Base-by-base conservation (phyloP, 2,888 invertebrate genomes). In the Amiota mariae region DNA sequence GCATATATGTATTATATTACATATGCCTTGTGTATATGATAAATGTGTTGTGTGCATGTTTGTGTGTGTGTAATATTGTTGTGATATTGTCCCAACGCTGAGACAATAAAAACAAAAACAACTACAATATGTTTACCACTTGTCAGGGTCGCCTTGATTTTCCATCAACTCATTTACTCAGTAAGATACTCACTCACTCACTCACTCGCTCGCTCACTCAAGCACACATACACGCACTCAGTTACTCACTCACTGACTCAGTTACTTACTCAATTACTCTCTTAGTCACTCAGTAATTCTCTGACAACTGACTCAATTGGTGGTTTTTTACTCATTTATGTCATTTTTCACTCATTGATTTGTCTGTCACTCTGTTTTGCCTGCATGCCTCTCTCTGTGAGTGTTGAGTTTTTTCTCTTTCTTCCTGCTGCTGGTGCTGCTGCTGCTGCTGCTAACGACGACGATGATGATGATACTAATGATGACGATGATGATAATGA, bases 391-490 rank as follows among this genome's bases (percentile, higher is more conserved):
- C 1, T 3, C 13, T 10, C 1, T 63, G 24, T 8, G 8, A 13
- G 11, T 63, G 24, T n/a, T 9, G 13, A 20, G 18, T 63, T 79
- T 10, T 73, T 46, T 75, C 68, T 70, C 73, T 61, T 63, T 54
- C 2, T 24, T 46, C 36, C 13, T 9, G 15, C 47, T n/a, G 4
- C 8, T 64, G 47, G 13, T 15, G n/a, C 1, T 63, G 6, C n/a
- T 64, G 64, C 12, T 54, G 20, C 51, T 56, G 36, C 11, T 8
- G 9, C 13, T 48, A 15, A 15, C 47, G 64, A 18, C 24, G 47
- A 4, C n/a, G 15, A n/a, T 20, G 15, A 20, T 18, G 18, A 3
- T 51, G 51, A 11, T 51, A 13, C 0, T 49, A 24, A 1, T 67
- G 64, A n/a, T 63, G 64, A n/a, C 47, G 64, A n/a, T 64, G 63